Conservation (phyloP, 2,797 vertebrate genomes). For the Lepus townsendii region DNA sequence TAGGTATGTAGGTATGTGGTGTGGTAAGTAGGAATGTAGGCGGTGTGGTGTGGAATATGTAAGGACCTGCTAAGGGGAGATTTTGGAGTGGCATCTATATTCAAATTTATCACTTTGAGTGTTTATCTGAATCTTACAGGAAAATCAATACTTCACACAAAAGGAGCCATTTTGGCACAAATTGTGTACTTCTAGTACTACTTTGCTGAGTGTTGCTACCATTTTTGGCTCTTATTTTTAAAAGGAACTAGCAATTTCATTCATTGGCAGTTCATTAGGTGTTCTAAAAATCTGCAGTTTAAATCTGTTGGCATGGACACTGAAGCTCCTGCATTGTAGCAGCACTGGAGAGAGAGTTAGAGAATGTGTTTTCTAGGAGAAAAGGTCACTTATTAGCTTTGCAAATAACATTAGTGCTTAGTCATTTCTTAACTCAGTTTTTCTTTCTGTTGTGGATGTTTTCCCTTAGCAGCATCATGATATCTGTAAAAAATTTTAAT, state of each 20-base stretch:
- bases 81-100: neutral
- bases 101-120: neutral
- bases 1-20: neutral
- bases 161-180: conserved; percentile 1
- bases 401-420: conserved; percentile 66
- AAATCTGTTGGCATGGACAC: accelerated
- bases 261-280: conserved; percentile 29
- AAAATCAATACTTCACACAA: neutral
- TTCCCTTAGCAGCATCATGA: conserved; percentile 28
- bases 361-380: conserved; percentile 22
- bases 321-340: neutral
- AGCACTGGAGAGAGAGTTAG: neutral
- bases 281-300: neutral
- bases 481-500: neutral
- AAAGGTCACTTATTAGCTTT: conserved; percentile 52
- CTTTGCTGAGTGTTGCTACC: conserved; percentile 49
- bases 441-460: conserved; percentile 54
- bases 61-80: neutral
- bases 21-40: neutral
- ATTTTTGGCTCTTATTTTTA: conserved; percentile 19
- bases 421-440: conserved; percentile 70
- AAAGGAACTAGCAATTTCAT: conserved; percentile 63
- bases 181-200: neutral
- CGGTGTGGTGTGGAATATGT: neutral
- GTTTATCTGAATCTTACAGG: neutral